Evolutionary conservation across 2,113 vertebrate genomes (phyloP), one percentile per base, ranked within the genome.

Genomic region (Hydrochoerus hydrochaeris): DNA sequence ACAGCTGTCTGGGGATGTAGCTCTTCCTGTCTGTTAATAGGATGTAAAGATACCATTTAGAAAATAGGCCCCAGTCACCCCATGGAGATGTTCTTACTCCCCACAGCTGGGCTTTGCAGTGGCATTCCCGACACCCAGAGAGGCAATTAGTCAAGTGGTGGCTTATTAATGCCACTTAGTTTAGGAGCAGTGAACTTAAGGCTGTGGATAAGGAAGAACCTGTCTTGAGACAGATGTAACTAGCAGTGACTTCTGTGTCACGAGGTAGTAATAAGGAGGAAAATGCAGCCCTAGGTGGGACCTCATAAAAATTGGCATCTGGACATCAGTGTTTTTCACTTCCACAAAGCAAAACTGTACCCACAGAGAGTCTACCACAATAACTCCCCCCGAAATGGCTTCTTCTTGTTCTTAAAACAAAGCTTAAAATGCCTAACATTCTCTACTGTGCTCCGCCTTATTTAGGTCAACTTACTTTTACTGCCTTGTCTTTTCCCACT

Each of bases 101-200:
- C 54, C 54, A 77, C 24, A 90, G 82, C 65, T 62, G 52, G 73
- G 35, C 20, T 91, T 80, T 90, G 57, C 44, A 6, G 38, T 58
- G 30, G 46, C n/a, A 81, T 77, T 89, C 44, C 57, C 80, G 24
- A 71, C 54, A 83, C 65, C 41, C 14, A 73, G 63, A 84, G 1
- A 32, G 24, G n/a, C 77, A 60, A 62, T 83, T 75, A 93, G 83
- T 84, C 7, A 2, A 16, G 30, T 13, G 2, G 10, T 20, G 83
- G 35, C 28, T 93, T 91, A 82, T 96, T 58, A 73, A 49, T 28
- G 78, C 19, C 54, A 90, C 38, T 95, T 62, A 38, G 77, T 86
- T 85, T 80, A 35, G 69, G n/a, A 91, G 87, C 19, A 80, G 44
- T 10, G 62, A 71, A 35, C 24, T 73, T 20, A 2, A 46, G 32